These are phyloP conservation scores for Neotragus moschatus DNA, from an alignment of 2,113 vertebrate species.

Conservation along the genomic window DNA sequence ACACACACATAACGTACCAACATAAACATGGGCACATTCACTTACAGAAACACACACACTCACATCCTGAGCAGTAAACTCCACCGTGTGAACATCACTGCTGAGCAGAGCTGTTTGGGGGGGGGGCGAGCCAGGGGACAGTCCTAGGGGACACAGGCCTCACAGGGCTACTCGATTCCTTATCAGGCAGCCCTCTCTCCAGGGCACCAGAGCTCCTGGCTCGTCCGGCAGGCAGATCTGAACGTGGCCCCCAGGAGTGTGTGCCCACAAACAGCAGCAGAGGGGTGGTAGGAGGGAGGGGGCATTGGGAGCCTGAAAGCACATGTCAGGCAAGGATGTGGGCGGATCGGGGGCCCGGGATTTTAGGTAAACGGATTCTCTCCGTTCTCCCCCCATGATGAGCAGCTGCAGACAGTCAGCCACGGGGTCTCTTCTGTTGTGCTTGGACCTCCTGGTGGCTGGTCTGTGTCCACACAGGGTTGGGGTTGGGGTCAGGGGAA, in stretches of 20 bases:
- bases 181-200: not conserved
- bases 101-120: not conserved
- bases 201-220: not conserved
- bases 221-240: not conserved
- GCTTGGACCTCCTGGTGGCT: not conserved
- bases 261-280: not conserved
- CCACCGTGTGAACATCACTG: accelerated
- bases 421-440: not conserved
- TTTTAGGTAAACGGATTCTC: not conserved
- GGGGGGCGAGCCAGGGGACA: not conserved
- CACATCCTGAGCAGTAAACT: not conserved
- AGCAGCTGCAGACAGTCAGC: not conserved
- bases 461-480: not conserved
- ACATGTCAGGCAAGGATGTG: not conserved
- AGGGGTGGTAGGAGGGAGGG: not conserved
- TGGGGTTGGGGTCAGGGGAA: not conserved
- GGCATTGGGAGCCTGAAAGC: not conserved
- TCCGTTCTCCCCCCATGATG: not conserved
- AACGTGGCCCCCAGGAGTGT: not conserved
- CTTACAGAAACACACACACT: not conserved
- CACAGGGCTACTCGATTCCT: not conserved
- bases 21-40: not conserved
- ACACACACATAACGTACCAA: not conserved
- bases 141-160: not conserved
- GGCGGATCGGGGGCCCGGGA: not conserved